These are phyloP conservation scores for Epirrita christyi DNA, from an alignment of 2,888 invertebrate genomes.

Conservation along the genomic window DNA sequence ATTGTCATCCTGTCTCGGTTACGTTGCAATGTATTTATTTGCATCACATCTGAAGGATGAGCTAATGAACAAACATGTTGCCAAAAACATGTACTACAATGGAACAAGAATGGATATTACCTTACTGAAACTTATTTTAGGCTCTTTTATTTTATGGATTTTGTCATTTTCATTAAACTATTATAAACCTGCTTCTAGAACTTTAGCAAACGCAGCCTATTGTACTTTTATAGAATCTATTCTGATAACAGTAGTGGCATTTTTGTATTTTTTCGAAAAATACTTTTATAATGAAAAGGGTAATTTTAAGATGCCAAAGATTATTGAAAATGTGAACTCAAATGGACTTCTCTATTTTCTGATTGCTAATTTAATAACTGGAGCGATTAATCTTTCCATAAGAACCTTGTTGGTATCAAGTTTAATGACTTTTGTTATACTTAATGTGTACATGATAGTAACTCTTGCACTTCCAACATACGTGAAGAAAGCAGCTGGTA, in stretches of 20 bases:
- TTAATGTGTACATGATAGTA: constrained; percentile 84
- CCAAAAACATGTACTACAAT: constrained; percentile 13
- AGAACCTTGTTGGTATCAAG: constrained; percentile 83
- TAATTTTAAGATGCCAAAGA: constrained; percentile 71
- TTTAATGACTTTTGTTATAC: constrained; percentile 75
- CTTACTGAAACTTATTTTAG: constrained; percentile 25
- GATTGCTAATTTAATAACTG: constrained; percentile 93
- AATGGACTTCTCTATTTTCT: constrained; percentile 95
- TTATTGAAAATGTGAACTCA: constrained; percentile 90
- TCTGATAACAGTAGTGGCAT: constrained; percentile 80
- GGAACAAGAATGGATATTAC: constrained; percentile 12
- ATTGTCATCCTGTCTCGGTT: constrained; percentile 93
- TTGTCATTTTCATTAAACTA: constrained; percentile 74
- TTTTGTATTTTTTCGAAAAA: constrained; percentile 83
- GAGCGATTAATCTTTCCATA: constrained; percentile 90
- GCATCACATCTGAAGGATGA: constrained; percentile 87
- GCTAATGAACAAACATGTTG: constrained; percentile 64
- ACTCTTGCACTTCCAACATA: constrained; percentile 54
- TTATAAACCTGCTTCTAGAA: constrained; percentile 88
- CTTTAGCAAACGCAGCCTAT: constrained; percentile 93
- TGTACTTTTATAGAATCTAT: constrained; percentile 90
- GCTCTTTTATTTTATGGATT: constrained; percentile 64
- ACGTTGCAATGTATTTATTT: constrained; percentile 92
- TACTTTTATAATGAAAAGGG: constrained; percentile 60
- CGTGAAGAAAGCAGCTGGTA: constrained; percentile 65